Percentiles rank a stretch among this genome's conserved stretches.
Conservation (phyloP, 2,113 vertebrate genomes). For the Lanius ludovicianus region DNA sequence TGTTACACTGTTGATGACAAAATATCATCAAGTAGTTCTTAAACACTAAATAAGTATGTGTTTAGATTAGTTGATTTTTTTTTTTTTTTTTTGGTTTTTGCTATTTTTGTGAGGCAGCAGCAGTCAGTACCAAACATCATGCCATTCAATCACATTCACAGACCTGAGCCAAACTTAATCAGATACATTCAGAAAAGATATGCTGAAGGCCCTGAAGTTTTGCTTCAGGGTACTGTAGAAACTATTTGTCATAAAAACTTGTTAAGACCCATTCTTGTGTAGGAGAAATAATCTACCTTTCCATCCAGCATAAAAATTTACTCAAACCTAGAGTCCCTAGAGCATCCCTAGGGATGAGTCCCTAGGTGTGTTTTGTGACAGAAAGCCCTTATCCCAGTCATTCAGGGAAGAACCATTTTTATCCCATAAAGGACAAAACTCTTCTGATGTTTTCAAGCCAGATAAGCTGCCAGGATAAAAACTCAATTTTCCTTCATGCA, state of each 20-base stretch:
- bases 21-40: background rate
- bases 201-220: background rate
- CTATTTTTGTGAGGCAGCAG: background rate
- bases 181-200: background rate
- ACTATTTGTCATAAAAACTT: background rate
- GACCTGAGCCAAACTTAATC: background rate
- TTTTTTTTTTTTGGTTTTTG: background rate
- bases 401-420: background rate
- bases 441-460: background rate
- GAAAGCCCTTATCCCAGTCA: background rate
- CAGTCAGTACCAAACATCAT: background rate
- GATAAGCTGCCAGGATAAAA: background rate
- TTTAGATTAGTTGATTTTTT: background rate
- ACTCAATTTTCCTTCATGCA: background rate
- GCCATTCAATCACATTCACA: conserved; percentile 4
- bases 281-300: background rate
- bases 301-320: background rate
- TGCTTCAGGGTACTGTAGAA: background rate
- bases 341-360: no score
- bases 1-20: background rate
- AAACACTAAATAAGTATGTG: background rate
- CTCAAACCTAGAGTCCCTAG: background rate
- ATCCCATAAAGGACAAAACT: conserved; percentile 4
- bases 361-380: background rate
- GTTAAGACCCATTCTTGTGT: background rate